Evolutionary conservation across 1,140 invertebrate genomes (phyloP).

Genomic region (Caerostris darwini): DNA sequence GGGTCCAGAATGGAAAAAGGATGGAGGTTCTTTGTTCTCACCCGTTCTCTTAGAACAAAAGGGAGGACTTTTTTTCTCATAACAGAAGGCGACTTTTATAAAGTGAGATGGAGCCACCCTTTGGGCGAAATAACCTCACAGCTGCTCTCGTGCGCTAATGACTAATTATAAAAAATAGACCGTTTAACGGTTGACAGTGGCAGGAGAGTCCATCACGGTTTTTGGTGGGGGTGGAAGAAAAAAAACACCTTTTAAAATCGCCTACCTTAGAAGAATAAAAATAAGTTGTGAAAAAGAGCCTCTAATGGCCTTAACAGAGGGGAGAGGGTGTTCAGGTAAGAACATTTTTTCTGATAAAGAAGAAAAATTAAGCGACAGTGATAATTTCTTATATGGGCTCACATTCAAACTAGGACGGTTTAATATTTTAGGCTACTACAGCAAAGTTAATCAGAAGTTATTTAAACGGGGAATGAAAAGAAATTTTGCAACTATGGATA

Average conservation of each 20-base stretch:
- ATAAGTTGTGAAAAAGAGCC: not conserved
- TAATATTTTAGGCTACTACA: no score
- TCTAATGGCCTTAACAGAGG: not conserved
- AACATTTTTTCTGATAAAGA: not conserved
- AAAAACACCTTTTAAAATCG: not conserved
- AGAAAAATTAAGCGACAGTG: no score
- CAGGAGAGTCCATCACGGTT: not conserved
- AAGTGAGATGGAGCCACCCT: not conserved
- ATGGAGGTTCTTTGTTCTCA: slow-evolving; percentile 4
- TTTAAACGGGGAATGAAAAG: no score
- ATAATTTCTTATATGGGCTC: no score
- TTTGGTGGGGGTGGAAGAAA: not conserved
- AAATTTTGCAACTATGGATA: no score
- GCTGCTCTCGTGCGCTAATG: slow-evolving; percentile 33
- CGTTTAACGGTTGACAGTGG: slow-evolving; percentile 8
- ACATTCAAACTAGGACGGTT: no score
- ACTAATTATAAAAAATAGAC: slow-evolving; percentile 49
- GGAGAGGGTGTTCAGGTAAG: not conserved
- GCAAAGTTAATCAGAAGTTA: no score
- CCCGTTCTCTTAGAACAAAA: slow-evolving; percentile 1
- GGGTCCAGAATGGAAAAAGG: slow-evolving; percentile 20
- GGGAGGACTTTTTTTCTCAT: not conserved
- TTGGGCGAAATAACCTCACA: slow-evolving; percentile 5
- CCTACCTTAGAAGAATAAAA: not conserved
- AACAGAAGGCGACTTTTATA: slow-evolving; percentile 36